A percentile compares a stretch with the other conserved stretches of the same genome.
Evolutionary conservation across 2,888 invertebrate genomes (phyloP).

Genomic region (Loripinus fragilis): DNA sequence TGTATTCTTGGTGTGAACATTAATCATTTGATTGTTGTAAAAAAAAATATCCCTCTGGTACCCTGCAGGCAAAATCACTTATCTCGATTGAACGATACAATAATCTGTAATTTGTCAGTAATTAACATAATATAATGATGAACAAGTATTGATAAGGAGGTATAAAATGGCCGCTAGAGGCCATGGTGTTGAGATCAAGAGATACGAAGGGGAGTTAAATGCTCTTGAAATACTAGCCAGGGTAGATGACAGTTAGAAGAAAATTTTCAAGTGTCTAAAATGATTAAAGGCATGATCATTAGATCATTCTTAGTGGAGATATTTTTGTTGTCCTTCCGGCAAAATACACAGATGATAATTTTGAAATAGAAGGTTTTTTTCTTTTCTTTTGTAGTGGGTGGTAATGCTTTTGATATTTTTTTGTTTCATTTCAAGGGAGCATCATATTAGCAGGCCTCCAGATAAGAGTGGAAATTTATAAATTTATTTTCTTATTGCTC

Average conservation of each 20-base stretch:
- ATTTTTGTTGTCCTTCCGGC: too few species aligned
- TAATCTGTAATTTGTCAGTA: slow-evolving; percentile 63
- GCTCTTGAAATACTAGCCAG: neutral
- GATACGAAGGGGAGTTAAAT: neutral
- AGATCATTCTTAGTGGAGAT: neutral
- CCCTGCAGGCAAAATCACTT: slow-evolving; percentile 46
- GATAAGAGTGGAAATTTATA: too few species aligned
- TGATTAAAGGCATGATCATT: neutral
- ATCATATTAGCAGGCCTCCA: too few species aligned
- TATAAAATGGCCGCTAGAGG: slow-evolving; percentile 45
- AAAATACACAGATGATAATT: too few species aligned
- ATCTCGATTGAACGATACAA: slow-evolving; percentile 59
- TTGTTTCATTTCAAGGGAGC: too few species aligned
- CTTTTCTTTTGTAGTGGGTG: too few species aligned
- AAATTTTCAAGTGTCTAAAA: neutral
- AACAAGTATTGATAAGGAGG: slow-evolving; percentile 27
- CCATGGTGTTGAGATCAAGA: neutral
- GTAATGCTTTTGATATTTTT: too few species aligned
- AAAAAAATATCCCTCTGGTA: neutral
- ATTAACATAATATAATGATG: slow-evolving; percentile 58
- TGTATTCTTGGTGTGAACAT: slow-evolving; percentile 10
- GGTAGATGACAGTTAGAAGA: neutral
- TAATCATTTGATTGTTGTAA: slow-evolving; percentile 1
- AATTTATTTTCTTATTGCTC: too few species aligned
- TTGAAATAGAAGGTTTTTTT: too few species aligned